Conservation (phyloP, 2,888 invertebrate species). For the Yponomeuta evonymella region DNA sequence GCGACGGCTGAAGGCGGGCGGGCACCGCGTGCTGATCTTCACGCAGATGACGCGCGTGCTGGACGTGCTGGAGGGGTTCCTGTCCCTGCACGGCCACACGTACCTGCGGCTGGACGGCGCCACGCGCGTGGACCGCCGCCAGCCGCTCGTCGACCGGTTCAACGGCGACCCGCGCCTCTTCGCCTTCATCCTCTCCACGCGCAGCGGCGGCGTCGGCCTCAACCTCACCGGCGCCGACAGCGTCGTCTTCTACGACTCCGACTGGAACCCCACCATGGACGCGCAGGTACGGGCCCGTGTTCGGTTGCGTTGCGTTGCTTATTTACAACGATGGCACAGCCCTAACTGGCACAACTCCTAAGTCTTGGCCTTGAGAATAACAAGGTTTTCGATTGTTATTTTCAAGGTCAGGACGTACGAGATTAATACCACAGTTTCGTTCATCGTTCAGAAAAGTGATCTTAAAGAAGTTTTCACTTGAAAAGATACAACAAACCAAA, state of each 20-base stretch:
- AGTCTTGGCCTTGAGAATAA: too few species aligned
- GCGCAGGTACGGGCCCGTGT: slow-evolving; percentile 58
- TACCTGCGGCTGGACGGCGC: slow-evolving; percentile 97
- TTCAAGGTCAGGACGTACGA: too few species aligned
- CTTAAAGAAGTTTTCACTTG: too few species aligned
- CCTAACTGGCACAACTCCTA: too few species aligned
- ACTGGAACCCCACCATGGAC: slow-evolving; percentile 99
- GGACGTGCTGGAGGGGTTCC: slow-evolving; percentile 97
- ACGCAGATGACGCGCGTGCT: slow-evolving; percentile 99
- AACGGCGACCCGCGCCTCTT: slow-evolving; percentile 94
- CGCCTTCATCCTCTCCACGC: slow-evolving; percentile 97
- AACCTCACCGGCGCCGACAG: slow-evolving; percentile 99
- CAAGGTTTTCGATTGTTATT: too few species aligned
- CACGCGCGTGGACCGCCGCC: slow-evolving; percentile 95
- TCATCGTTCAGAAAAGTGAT: too few species aligned
- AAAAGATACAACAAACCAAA: too few species aligned
- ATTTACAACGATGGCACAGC: too few species aligned
- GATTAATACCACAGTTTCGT: too few species aligned
- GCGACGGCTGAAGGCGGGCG: slow-evolving; percentile 86
- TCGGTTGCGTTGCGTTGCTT: too few species aligned
- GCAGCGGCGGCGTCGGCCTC: slow-evolving; percentile 98
- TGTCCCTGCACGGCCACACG: slow-evolving; percentile 97
- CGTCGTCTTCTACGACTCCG: slow-evolving; percentile 99
- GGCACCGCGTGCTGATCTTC: slow-evolving; percentile 96
- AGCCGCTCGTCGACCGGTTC: slow-evolving; percentile 94